Percentiles rank a stretch among this genome's conserved stretches.
These are phyloP conservation scores for Leptarthrus brevirostris DNA, from an alignment of 2,888 invertebrate species.

Conservation along the genomic window DNA sequence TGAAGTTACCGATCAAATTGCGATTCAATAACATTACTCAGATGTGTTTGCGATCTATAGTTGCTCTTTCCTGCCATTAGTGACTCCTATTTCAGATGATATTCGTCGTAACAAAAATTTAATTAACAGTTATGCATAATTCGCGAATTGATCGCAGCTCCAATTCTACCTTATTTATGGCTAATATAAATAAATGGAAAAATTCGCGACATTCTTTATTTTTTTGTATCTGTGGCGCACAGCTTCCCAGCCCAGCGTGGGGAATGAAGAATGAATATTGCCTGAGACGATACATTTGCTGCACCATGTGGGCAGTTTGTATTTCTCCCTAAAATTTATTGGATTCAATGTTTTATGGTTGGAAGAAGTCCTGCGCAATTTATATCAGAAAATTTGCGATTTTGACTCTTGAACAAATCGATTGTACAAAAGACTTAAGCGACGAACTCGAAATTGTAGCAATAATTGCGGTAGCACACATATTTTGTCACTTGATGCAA, in stretches of 20 bases:
- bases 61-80: neutral
- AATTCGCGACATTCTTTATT: conserved; percentile 20
- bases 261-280: conserved; percentile 33
- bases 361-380: conserved; percentile 25
- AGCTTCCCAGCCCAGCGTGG: neutral
- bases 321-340: conserved; percentile 39
- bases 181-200: conserved; percentile 27
- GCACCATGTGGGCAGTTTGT: conserved; percentile 32
- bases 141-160: neutral
- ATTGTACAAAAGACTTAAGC: conserved; percentile 38
- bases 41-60: neutral
- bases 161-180: conserved; percentile 33
- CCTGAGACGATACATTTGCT: neutral
- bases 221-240: neutral
- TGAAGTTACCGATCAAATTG: too few relatives aligned
- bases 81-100: neutral
- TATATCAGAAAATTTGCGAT: conserved; percentile 5
- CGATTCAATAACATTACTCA: neutral
- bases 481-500: conserved; percentile 16
- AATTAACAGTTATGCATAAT: conserved; percentile 24
- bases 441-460: conserved; percentile 37
- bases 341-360: conserved; percentile 33
- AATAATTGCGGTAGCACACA: conserved; percentile 12
- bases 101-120: conserved; percentile 25
- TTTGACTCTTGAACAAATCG: conserved; percentile 33